phyloP scores from a whole-genome alignment of 2,888 invertebrate genomes.

The Sussaba pulchella region DNA sequence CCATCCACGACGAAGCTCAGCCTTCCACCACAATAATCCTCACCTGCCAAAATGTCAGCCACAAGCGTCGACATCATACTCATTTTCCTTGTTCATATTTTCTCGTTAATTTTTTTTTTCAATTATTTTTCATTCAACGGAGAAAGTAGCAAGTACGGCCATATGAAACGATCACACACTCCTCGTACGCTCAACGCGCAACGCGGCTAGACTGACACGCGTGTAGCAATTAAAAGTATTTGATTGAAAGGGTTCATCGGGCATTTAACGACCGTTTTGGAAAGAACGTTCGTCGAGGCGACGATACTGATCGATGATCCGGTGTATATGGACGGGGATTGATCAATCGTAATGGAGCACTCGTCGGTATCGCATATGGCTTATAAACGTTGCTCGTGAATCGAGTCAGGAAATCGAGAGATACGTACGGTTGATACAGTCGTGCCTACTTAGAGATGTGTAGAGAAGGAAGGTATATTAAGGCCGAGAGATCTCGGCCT shows the following conservation, averaged over 20 bases:
- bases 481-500: constrained; percentile 67
- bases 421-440: constrained; percentile 19
- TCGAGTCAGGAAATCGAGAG: constrained; percentile 20
- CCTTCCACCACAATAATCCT: too few relatives aligned
- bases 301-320: constrained; percentile 49
- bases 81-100: too few relatives aligned
- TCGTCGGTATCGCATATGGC: constrained; percentile 60
- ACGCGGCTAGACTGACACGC: constrained; percentile 36
- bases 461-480: constrained; percentile 28
- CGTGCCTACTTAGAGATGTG: constrained; percentile 30
- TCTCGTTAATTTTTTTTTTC: too few relatives aligned
- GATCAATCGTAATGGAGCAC: constrained; percentile 56
- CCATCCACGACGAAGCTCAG: too few relatives aligned
- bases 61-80: too few relatives aligned
- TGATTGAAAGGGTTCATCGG: constrained; percentile 57
- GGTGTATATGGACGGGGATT: constrained; percentile 40
- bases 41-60: too few relatives aligned
- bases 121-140: constrained; percentile 28
- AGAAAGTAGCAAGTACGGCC: constrained; percentile 55
- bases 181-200: too few relatives aligned
- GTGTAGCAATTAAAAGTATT: constrained; percentile 54
- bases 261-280: constrained; percentile 39
- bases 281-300: constrained; percentile 7
- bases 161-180: too few relatives aligned
- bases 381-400: constrained; percentile 66